A percentile compares a stretch with the other conserved stretches of the same genome.
Evolutionary conservation across 2,797 vertebrate species (phyloP).

Genomic region (Labroides dimidiatus): DNA sequence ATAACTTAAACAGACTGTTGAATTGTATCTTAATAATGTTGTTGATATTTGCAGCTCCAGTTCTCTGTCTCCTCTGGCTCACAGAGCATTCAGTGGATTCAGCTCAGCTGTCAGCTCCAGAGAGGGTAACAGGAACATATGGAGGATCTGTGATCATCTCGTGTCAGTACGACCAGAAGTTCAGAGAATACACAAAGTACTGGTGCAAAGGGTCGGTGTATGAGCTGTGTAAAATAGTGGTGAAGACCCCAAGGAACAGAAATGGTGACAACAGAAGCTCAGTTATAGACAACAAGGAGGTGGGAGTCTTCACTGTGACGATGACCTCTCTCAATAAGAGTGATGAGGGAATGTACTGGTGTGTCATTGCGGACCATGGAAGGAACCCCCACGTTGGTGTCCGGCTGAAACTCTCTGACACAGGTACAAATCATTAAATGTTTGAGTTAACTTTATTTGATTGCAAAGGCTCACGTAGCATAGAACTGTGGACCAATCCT

Average conservation of each 20-base stretch:
- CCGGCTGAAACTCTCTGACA: slow-evolving; percentile 34
- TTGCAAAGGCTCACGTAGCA: too few relatives aligned
- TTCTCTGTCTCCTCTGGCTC: slow-evolving; percentile 52
- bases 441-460: neutral
- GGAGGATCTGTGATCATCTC: slow-evolving; percentile 46
- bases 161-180: slow-evolving; percentile 57
- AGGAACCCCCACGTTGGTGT: slow-evolving; percentile 44
- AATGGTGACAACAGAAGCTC: neutral
- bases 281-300: slow-evolving; percentile 61
- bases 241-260: slow-evolving; percentile 41
- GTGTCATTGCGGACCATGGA: slow-evolving; percentile 53
- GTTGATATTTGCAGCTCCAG: slow-evolving; percentile 45
- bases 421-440: slow-evolving; percentile 52
- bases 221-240: slow-evolving; percentile 47
- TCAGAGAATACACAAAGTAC: slow-evolving; percentile 64
- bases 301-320: slow-evolving; percentile 63
- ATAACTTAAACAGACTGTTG: neutral
- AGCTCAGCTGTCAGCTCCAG: slow-evolving; percentile 46
- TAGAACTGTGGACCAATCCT: too few relatives aligned
- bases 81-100: slow-evolving; percentile 24
- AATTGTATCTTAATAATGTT: neutral
- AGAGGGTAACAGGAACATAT: slow-evolving; percentile 18
- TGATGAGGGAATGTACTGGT: slow-evolving; percentile 74
- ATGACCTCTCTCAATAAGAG: slow-evolving; percentile 52
- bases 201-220: slow-evolving; percentile 72